A percentile compares a stretch with the other conserved stretches of the same genome.
Evolutionary conservation across 1,140 invertebrate genomes (phyloP).

Genomic region (Brachionus calyciflorus): DNA sequence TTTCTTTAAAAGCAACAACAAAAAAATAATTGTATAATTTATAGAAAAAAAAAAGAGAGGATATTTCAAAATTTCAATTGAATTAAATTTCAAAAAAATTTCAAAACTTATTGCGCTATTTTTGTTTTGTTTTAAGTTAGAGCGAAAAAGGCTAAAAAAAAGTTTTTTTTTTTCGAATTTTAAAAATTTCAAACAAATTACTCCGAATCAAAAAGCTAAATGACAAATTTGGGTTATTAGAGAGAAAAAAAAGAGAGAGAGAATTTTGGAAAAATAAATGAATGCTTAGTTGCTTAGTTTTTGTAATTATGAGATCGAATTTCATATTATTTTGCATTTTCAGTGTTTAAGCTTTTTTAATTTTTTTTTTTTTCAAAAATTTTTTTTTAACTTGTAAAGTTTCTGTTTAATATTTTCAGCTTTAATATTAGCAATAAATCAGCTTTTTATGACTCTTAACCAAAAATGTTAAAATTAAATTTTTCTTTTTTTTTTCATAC

Average conservation of each 20-base stretch:
- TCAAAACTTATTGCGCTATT: no score
- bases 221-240: slow-evolving; percentile 42
- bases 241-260: no score
- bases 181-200: no score
- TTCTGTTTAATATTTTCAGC: background rate
- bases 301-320: background rate
- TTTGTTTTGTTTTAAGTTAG: no score
- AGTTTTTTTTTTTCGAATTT: no score
- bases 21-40: no score
- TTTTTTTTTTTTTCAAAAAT: background rate
- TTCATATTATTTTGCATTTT: background rate
- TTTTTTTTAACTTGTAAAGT: background rate
- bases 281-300: background rate
- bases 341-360: background rate
- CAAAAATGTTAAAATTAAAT: background rate
- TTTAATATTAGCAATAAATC: background rate
- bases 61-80: slow-evolving; percentile 5
- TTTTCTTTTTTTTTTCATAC: background rate
- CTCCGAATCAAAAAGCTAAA: background rate
- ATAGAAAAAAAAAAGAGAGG: background rate
- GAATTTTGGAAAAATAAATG: slow-evolving; percentile 4
- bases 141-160: no score
- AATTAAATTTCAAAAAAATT: slow-evolving; percentile 17
- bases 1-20: no score
- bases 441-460: background rate